A percentile compares a stretch with the other conserved stretches of the same genome.
Evolutionary conservation across 2,797 vertebrate species (phyloP).

Genomic region (Gymnopithys bicolor): DNA sequence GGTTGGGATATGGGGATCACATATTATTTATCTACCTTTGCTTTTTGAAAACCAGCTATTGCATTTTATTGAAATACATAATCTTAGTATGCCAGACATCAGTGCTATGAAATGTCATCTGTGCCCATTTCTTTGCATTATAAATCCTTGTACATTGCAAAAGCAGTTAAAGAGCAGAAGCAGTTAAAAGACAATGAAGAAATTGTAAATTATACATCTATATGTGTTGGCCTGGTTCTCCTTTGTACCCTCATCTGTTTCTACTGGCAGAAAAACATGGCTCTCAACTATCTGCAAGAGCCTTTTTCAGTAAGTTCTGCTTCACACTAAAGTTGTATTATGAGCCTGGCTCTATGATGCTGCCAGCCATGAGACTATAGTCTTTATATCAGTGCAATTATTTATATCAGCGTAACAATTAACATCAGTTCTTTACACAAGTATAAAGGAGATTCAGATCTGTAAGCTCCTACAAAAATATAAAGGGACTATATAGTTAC

Average conservation of each 20-base stretch:
- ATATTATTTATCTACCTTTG: constrained; percentile 46
- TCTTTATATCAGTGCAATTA: neutral
- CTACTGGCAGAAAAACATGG: neutral
- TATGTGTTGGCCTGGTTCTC: neutral
- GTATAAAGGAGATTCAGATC: neutral
- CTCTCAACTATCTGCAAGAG: neutral
- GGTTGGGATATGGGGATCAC: neutral
- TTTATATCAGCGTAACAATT: neutral
- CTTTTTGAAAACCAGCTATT: constrained; percentile 50
- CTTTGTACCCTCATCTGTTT: neutral
- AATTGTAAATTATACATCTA: neutral
- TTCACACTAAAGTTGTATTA: neutral
- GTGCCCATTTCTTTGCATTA: neutral
- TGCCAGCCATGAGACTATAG: neutral
- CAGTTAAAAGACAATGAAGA: neutral
- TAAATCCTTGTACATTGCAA: constrained; percentile 18
- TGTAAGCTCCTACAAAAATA: neutral
- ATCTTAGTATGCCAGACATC: constrained; percentile 34
- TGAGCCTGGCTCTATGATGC: fast-evolving
- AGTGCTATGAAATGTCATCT: constrained; percentile 42
- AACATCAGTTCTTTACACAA: neutral
- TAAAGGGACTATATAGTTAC: neutral
- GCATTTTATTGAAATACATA: constrained; percentile 8
- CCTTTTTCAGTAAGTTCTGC: neutral
- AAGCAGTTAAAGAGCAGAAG: neutral